Base-by-base conservation (phyloP, 1,140 invertebrate species). In the Pogonomyrmex californicus region DNA sequence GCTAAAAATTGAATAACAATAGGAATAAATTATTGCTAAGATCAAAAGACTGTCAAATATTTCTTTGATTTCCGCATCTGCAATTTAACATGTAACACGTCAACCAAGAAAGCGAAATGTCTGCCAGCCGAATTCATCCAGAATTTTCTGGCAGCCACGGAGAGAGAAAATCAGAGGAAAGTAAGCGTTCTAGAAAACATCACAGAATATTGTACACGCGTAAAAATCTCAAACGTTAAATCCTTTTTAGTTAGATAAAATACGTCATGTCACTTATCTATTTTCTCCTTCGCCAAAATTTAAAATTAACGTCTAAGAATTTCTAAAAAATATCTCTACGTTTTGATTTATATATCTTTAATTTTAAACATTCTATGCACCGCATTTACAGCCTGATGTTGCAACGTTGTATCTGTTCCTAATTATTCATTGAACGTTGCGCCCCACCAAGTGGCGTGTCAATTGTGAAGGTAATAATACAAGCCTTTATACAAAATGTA, bases 51-150 rank as follows among this genome's bases (percentile, higher is more conserved):
- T 75, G 17, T n/a, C 10, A 56, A 41, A 56, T 54, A 73, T 76
- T 76, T 60, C 4, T 6, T 44, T 60, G 30, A 62, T 77, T 77
- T 63, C 30, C 30, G 7, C 41, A 60, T 33, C 17, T 76, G 56
- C 41, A 77, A 77, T 63, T 77, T 62, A 77, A 17, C 41, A 47
- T 63, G 30, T 76, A 66, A 58, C 38, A n/a, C 51, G 38, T 36
- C 65, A 49, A 17, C 38, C 7, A 17, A 62, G 41, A 44, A 65
- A 78, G 38, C 56, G 10, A 41, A 33, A 33, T 41, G 41, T 49
- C 56, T 79, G 79, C 86, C 86, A 87, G 63, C 47, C 58, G 49
- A 23, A 47, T 66, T 66, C 66, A 54, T 86, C 54, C 51, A 87
- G 81, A 82, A 77, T 71, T 62, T 77, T 23, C 12, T 54, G 76